Conservation (phyloP, 1,140 invertebrate species). For the Augochlora pura region DNA sequence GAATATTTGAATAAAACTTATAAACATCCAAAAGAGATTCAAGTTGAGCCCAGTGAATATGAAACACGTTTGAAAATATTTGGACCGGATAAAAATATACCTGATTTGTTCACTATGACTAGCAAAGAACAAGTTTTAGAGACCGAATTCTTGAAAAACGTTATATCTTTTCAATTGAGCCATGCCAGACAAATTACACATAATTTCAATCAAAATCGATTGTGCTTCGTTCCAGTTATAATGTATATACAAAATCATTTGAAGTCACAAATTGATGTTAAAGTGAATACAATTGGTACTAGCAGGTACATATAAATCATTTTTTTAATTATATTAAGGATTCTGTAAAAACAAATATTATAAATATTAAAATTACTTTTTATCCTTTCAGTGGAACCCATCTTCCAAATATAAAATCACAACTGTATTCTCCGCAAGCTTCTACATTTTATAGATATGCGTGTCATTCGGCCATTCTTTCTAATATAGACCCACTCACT, state of each 20-base stretch:
- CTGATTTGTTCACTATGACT: slow-evolving; percentile 54
- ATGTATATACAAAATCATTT: slow-evolving; percentile 77
- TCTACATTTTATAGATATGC: slow-evolving; percentile 77
- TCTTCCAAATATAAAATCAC: slow-evolving; percentile 74
- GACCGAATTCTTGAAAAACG: slow-evolving; percentile 68
- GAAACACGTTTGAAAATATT: slow-evolving; percentile 75
- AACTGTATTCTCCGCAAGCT: slow-evolving; percentile 76
- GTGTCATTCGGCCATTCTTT: slow-evolving; percentile 74
- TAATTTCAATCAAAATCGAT: slow-evolving; percentile 71
- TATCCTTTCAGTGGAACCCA: slow-evolving; percentile 68
- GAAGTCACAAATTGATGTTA: slow-evolving; percentile 67
- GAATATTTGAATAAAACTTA: slow-evolving; percentile 72
- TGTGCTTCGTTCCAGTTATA: slow-evolving; percentile 73
- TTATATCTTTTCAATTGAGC: slow-evolving; percentile 72
- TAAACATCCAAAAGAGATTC: slow-evolving; percentile 71
- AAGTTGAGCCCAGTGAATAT: slow-evolving; percentile 67
- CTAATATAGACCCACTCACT: slow-evolving; percentile 70
- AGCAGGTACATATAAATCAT: slow-evolving; percentile 71
- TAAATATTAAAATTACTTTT: slow-evolving; percentile 13
- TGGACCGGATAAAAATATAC: slow-evolving; percentile 75
- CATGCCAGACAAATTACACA: slow-evolving; percentile 71
- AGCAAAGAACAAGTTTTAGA: slow-evolving; percentile 66
- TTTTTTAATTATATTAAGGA: neutral
- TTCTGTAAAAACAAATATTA: neutral
- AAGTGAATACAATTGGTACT: slow-evolving; percentile 75